Percentiles rank a stretch among this genome's conserved stretches.
Evolutionary conservation across 2,113 vertebrate species (phyloP).

Genomic region (Machaerirhynchus nigripectus): DNA sequence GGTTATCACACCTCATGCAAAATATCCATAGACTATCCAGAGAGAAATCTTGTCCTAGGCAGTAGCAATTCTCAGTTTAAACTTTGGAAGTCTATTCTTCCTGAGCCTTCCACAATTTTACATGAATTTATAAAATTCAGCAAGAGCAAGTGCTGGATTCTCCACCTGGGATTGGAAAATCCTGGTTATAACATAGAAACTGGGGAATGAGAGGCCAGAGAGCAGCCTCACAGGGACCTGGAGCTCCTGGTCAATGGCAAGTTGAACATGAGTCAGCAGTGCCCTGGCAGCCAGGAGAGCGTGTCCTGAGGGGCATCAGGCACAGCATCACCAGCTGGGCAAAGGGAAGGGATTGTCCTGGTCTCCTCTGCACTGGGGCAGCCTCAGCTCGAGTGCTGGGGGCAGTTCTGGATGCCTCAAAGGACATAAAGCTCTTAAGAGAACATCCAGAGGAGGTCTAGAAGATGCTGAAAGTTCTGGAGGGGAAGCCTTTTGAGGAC

Average conservation of each 20-base stretch:
- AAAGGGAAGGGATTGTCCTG: not conserved
- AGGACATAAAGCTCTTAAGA: not conserved
- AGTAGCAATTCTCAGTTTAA: not conserved
- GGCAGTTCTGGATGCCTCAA: not conserved
- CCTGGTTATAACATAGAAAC: not conserved
- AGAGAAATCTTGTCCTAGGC: not conserved
- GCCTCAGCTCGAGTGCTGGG: fast-evolving
- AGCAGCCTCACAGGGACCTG: not conserved
- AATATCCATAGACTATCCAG: not conserved
- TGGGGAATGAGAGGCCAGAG: not conserved
- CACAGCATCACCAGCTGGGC: fast-evolving
- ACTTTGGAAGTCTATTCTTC: not conserved
- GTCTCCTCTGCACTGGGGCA: not conserved
- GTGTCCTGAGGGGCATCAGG: fast-evolving
- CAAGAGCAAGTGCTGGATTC: not conserved
- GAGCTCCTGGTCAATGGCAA: not conserved
- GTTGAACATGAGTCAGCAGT: not conserved
- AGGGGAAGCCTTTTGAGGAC: not conserved
- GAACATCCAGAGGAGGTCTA: not conserved
- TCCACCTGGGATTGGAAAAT: not conserved
- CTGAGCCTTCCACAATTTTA: not conserved
- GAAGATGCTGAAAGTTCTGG: not conserved
- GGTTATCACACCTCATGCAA: not conserved
- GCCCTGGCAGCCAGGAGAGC: not conserved
- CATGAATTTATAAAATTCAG: not conserved